Evolutionary conservation across 2,888 invertebrate genomes (phyloP).

Genomic region (Hylaea fasciaria): DNA sequence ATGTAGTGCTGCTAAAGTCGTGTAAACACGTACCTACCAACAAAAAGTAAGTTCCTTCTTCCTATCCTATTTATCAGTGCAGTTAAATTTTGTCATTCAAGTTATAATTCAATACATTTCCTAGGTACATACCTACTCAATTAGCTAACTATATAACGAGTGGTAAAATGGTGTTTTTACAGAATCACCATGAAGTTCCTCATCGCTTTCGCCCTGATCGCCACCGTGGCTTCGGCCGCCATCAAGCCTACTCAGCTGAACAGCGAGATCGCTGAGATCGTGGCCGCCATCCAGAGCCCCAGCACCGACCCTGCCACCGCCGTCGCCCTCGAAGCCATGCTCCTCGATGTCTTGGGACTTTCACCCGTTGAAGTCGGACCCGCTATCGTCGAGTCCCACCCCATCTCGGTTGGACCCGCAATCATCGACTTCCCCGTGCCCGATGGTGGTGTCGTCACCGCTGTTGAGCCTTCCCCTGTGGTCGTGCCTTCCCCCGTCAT

Average conservation of each 20-base stretch:
- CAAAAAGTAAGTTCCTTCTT: constrained; percentile 23
- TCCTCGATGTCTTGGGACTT: constrained; percentile 32
- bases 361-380: constrained; percentile 31
- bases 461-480: constrained; percentile 12
- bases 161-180: constrained; percentile 13
- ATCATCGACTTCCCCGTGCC: constrained; percentile 43
- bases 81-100: not conserved
- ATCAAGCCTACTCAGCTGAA: constrained; percentile 38
- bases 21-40: constrained; percentile 31
- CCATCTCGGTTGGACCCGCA: constrained; percentile 42
- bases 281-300: constrained; percentile 46
- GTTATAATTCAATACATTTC: not conserved
- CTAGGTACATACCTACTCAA: not conserved
- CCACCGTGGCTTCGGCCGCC: constrained; percentile 63
- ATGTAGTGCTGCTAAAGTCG: constrained; percentile 43
- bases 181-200: constrained; percentile 69
- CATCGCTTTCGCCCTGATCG: constrained; percentile 63
- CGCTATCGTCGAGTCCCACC: constrained; percentile 34
- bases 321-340: constrained; percentile 42
- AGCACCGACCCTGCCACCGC: constrained; percentile 47
- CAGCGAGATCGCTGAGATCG: constrained; percentile 45
- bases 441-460: constrained; percentile 35
- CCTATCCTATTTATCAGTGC: not conserved
- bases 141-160: not conserved
- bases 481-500: constrained; percentile 20